These are phyloP conservation scores for Ifrita kowaldi DNA, from an alignment of 2,113 vertebrate genomes.

Conservation along the genomic window DNA sequence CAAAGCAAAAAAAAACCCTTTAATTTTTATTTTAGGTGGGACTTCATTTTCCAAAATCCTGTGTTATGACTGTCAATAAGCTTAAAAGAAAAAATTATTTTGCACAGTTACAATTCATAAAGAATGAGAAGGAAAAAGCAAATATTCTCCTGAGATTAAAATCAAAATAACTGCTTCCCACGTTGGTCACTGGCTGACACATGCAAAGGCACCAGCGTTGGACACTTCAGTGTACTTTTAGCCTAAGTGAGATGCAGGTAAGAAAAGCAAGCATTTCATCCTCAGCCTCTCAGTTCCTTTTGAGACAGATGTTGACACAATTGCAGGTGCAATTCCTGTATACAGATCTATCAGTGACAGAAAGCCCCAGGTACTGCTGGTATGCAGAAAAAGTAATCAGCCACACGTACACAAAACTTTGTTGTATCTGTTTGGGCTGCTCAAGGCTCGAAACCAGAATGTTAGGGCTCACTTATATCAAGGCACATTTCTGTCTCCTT, in stretches of 20 bases:
- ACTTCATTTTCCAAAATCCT: background rate
- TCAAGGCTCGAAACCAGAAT: background rate
- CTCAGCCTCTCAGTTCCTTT: background rate
- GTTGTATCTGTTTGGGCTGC: background rate
- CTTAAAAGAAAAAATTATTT: background rate
- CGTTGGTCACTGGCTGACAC: background rate
- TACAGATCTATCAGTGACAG: background rate
- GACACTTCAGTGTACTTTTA: background rate
- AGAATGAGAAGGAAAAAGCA: background rate
- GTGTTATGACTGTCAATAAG: background rate
- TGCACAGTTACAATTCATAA: background rate
- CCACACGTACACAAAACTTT: background rate
- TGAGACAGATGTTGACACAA: background rate
- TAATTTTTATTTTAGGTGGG: rapidly evolving
- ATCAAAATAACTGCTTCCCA: background rate
- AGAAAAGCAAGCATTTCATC: background rate
- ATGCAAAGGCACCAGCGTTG: rapidly evolving
- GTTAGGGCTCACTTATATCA: background rate
- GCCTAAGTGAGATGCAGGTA: background rate
- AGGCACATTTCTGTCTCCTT: background rate
- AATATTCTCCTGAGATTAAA: background rate
- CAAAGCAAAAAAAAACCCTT: background rate
- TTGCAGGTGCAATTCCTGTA: background rate
- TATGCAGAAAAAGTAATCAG: background rate
- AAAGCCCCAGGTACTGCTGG: background rate